Evolutionary conservation across 2,797 vertebrate species (phyloP).

Genomic region (Pagetopsis macropterus): DNA sequence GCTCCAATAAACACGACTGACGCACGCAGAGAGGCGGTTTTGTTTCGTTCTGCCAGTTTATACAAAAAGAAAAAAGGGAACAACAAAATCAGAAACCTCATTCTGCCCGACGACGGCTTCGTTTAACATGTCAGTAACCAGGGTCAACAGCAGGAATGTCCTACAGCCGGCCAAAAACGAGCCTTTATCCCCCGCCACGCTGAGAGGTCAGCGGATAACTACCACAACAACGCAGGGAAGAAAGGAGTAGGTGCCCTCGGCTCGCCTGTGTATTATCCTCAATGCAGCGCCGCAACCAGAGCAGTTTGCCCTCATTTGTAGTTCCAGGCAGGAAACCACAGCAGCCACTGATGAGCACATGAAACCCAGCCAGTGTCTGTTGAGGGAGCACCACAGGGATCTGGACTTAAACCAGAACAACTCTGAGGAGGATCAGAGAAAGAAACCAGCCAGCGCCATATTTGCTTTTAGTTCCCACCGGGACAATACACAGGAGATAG

Average conservation of each 20-base stretch:
- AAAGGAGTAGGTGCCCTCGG: background rate
- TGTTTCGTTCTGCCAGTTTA: background rate
- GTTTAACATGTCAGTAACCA: conserved; percentile 37
- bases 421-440: background rate
- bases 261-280: background rate
- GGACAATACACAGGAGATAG: background rate
- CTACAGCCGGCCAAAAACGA: conserved; percentile 23
- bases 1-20: conserved; percentile 25
- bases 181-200: conserved; percentile 9
- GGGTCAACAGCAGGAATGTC: conserved; percentile 46
- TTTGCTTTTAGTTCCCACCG: background rate
- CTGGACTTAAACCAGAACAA: conserved; percentile 2
- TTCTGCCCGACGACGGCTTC: conserved; percentile 8
- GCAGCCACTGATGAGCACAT: conserved; percentile 20
- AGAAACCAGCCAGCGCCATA: background rate
- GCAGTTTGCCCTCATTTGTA: conserved; percentile 8
- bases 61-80: background rate
- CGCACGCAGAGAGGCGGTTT: conserved; percentile 7
- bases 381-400: background rate
- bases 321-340: conserved; percentile 18
- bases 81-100: conserved; percentile 28
- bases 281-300: no score
- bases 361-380: conserved; percentile 29
- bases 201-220: conserved; percentile 19
- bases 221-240: background rate